Evolutionary conservation across 2,797 vertebrate genomes (phyloP).

Genomic region (Coccyzus lansbergi): DNA sequence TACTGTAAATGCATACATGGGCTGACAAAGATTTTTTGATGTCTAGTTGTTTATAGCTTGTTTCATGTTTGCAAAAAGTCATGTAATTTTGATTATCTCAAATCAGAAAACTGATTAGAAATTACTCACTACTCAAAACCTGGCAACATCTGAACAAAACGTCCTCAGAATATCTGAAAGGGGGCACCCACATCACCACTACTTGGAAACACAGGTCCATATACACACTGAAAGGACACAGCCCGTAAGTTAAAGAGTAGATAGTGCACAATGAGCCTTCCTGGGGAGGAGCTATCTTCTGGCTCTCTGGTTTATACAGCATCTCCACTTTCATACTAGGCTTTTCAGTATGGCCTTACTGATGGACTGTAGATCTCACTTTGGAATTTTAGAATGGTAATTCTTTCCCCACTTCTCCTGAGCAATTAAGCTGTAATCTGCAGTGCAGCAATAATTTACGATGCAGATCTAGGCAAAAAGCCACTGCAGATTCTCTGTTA

Average conservation of each 20-base stretch:
- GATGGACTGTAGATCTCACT: background rate
- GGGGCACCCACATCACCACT: background rate
- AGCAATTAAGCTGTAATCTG: slow-evolving; percentile 55
- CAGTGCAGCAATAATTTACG: slow-evolving; percentile 45
- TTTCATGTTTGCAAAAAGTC: background rate
- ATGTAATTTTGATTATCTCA: background rate
- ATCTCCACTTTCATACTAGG: background rate
- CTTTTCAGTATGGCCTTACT: background rate
- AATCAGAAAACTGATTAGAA: background rate
- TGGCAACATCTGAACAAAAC: background rate
- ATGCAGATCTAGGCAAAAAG: slow-evolving; percentile 42
- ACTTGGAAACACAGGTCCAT: background rate
- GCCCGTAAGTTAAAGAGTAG: accelerated
- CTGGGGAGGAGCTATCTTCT: background rate
- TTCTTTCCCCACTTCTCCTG: background rate
- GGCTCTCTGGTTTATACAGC: background rate
- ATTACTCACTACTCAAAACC: background rate
- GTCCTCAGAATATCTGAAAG: background rate
- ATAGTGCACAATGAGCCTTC: background rate
- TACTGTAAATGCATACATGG: background rate
- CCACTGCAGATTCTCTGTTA: slow-evolving; percentile 15
- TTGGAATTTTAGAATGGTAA: background rate
- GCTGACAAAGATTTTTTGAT: background rate
- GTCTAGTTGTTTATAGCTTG: background rate
- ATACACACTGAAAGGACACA: too few species aligned